These are phyloP conservation scores for Eudemis profundana DNA, from an alignment of 2,888 invertebrate genomes.

Conservation along the genomic window DNA sequence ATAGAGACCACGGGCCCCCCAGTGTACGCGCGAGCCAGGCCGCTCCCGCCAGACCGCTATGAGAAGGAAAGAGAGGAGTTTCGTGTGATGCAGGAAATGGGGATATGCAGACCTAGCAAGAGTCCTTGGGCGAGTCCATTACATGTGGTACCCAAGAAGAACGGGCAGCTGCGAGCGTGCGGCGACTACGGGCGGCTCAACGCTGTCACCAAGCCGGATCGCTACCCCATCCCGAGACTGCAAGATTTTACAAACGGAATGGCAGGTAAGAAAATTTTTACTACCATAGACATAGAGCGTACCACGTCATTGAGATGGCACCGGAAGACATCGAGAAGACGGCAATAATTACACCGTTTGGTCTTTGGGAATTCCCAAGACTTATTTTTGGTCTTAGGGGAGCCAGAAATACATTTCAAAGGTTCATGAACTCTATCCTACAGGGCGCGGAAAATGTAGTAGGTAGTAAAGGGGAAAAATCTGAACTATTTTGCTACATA, in stretches of 20 bases:
- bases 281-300: conserved; percentile 9
- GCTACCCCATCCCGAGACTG: not conserved
- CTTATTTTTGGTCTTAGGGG: conserved; percentile 46
- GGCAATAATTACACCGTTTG: conserved; percentile 57
- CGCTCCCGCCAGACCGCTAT: not conserved
- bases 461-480: not conserved
- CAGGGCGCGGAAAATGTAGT: conserved; percentile 5
- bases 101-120: too few species aligned
- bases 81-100: conserved; percentile 12
- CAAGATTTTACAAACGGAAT: too few species aligned
- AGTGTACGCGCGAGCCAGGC: too few species aligned
- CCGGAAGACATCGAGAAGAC: conserved; percentile 59
- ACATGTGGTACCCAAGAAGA: conserved; percentile 14
- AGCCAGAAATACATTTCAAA: not conserved
- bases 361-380: conserved; percentile 53
- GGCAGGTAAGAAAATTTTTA: too few species aligned
- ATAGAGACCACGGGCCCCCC: too few species aligned
- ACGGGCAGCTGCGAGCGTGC: conserved; percentile 11
- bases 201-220: not conserved
- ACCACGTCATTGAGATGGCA: conserved; percentile 19
- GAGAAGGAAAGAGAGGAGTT: not conserved
- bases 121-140: too few species aligned
- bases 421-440: not conserved
- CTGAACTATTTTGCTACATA: not conserved
- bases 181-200: not conserved